Conservation (phyloP, 2,797 vertebrate genomes). For the Calcarius lapponicus region DNA sequence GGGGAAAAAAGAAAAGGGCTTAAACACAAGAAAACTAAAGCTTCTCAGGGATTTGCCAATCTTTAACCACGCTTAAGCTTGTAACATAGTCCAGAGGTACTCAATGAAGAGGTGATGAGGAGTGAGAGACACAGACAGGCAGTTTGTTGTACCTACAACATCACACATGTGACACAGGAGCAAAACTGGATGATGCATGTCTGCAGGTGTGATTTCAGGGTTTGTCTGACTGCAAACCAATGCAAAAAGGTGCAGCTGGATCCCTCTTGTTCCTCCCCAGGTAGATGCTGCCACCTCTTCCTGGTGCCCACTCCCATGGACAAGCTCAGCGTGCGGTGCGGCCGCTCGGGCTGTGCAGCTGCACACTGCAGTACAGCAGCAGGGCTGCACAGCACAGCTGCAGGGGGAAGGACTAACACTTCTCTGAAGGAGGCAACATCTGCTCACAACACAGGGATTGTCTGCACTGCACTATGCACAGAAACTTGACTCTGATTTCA, state of each 20-base stretch:
- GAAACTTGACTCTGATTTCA: background rate
- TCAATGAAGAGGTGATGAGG: background rate
- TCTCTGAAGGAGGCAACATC: background rate
- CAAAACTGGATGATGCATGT: background rate
- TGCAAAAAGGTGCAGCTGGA: background rate
- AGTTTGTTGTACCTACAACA: background rate
- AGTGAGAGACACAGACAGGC: background rate
- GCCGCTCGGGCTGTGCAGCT: background rate
- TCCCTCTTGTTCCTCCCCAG: background rate
- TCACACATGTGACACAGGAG: background rate
- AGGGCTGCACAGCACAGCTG: background rate
- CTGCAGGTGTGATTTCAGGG: background rate
- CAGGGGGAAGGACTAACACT: background rate
- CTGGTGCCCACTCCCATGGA: background rate
- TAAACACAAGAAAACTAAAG: background rate
- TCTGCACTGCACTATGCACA: background rate
- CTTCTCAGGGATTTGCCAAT: background rate
- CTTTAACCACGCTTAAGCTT: background rate
- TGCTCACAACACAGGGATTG: background rate
- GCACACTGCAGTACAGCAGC: accelerated
- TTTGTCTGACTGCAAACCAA: background rate
- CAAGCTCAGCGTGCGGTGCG: background rate
- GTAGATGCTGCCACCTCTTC: background rate
- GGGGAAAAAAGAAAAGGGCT: accelerated
- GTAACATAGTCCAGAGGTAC: background rate